Evolutionary conservation across 2,797 vertebrate species (phyloP).

Genomic region (Lagorchestes hirsutus): DNA sequence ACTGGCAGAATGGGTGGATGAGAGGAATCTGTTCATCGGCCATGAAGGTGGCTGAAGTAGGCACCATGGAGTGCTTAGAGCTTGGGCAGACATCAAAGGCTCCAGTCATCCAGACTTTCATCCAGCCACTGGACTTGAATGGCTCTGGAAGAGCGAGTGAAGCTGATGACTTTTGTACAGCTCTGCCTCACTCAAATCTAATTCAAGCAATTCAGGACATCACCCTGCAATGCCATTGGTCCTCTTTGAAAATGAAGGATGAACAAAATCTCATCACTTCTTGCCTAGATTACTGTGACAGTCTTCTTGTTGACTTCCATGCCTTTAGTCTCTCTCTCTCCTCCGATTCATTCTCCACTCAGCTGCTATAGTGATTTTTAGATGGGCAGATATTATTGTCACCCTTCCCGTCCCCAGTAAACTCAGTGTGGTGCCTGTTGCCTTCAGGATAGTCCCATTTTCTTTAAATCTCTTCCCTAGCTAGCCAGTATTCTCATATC

Average conservation of each 20-base stretch:
- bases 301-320: neutral
- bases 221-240: neutral
- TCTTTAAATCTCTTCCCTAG: neutral
- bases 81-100: neutral
- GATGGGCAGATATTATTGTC: neutral
- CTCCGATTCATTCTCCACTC: neutral
- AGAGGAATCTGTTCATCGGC: no score
- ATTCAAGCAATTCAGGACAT: neutral
- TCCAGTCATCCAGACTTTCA: neutral
- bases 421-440: neutral
- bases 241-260: neutral
- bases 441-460: neutral
- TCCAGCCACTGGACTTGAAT: neutral
- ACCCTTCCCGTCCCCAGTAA: neutral
- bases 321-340: neutral
- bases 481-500: neutral
- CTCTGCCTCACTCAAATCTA: neutral
- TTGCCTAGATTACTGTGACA: neutral
- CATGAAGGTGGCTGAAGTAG: no score
- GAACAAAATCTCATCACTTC: neutral
- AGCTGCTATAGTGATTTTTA: neutral
- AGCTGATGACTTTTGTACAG: neutral
- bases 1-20: no score
- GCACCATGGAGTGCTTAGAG: neutral
- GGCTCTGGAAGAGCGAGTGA: neutral